A percentile compares a stretch with the other conserved stretches of the same genome.
phyloP scores from a whole-genome alignment of 2,797 vertebrate genomes.

The Bryconaethiops microstoma region DNA sequence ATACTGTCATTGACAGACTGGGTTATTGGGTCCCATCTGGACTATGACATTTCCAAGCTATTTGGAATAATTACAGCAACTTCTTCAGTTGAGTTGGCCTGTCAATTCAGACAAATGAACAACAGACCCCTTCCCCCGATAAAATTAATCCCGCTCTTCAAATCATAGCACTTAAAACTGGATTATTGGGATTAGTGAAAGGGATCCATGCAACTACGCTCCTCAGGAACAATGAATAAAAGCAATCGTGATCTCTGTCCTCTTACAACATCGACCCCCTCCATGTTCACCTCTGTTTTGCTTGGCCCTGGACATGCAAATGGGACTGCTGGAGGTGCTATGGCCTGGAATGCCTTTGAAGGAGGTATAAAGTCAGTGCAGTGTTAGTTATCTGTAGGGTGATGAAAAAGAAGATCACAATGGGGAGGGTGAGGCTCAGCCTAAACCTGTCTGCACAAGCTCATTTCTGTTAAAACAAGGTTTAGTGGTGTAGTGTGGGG shows the following conservation, averaged over 20 bases:
- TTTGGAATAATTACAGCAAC: neutral
- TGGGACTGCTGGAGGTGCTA: slow-evolving; percentile 51
- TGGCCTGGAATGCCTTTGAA: slow-evolving; percentile 61
- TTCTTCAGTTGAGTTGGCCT: neutral
- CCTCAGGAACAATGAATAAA: slow-evolving; percentile 31
- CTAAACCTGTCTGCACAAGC: slow-evolving; percentile 58
- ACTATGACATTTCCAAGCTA: neutral
- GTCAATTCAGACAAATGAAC: neutral
- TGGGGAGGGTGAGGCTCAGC: slow-evolving; percentile 39
- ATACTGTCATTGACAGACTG: no score
- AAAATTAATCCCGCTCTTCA: neutral
- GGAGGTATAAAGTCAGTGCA: slow-evolving; percentile 46
- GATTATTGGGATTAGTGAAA: neutral
- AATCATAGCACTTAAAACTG: neutral
- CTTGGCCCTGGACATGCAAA: slow-evolving; percentile 58
- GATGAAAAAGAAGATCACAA: slow-evolving; percentile 45
- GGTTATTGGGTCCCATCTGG: neutral
- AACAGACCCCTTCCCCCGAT: neutral
- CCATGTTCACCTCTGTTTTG: slow-evolving; percentile 49
- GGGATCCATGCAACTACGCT: neutral
- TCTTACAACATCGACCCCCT: slow-evolving; percentile 22
- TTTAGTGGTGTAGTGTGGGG: slow-evolving; percentile 44
- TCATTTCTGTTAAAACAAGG: slow-evolving; percentile 28
- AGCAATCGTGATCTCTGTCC: slow-evolving; percentile 17
- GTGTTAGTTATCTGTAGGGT: slow-evolving; percentile 52